Base-by-base conservation (phyloP, 2,113 vertebrate species). In the Progne subis region DNA sequence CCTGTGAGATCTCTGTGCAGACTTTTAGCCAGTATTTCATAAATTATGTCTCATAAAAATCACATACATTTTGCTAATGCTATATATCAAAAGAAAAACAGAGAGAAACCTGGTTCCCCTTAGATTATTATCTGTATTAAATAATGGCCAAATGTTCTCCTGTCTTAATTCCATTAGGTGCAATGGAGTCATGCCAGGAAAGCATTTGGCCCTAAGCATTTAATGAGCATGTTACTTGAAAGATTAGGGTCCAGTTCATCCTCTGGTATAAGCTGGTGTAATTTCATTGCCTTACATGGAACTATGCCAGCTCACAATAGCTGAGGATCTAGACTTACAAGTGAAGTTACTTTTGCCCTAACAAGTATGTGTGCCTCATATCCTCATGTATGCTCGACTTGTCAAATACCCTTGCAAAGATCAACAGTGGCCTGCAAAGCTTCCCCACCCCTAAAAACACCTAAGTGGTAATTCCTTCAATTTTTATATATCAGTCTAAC, bases 121-220 rank as follows among this genome's bases (percentile, higher is more conserved):
- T 94, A 95, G 78, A 95, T 82, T 74, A 47, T 74, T 79, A 91
- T 95, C 93, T 63, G 67, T 44, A 41, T 87, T 85, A 91, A 96
- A 92, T 91, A 95, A 94, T n/a, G 75, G 84, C 88, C 92, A 96
- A 97, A 93, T 90, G 88, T 52, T 91, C 50, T 80, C 67, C 70
- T 94, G 84, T 78, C 87, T 85, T 90, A 76, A 90, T 88, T 95
- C 94, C 91, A 94, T 85, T 69, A 92, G 74, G 29, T 63, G 92
- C 75, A 75, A n/a, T 83, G 82, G 79, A 94, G 28, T 71, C 34
- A 63, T 29, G 71, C 79, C 94, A 96, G 60, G 59, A 95, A 91
- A 86, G 50, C 79, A 83, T 95, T 90, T 86, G 92, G 87, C 72
- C 87, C 68, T 86, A 93, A 94, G 93, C 87, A 81, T 75, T 94